These are phyloP conservation scores for Mionectes olivaceus DNA, from an alignment of 2,797 vertebrate species.

Conservation along the genomic window DNA sequence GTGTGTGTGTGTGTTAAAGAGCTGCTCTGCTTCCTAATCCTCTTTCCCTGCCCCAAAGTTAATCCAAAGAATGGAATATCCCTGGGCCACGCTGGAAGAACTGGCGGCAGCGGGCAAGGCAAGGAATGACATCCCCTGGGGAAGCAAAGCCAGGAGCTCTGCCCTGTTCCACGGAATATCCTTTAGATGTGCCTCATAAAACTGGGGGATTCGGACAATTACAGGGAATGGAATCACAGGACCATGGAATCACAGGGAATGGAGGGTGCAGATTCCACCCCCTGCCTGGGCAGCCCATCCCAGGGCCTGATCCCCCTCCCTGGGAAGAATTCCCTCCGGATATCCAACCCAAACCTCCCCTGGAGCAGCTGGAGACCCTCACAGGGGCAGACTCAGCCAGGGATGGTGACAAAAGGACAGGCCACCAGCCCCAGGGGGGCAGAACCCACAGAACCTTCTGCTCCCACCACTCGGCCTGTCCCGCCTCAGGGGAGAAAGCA, in stretches of 20 bases:
- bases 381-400: slow-evolving; percentile 67
- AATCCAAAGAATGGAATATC: not conserved
- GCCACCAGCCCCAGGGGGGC: slow-evolving; percentile 10
- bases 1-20: not conserved
- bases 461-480: slow-evolving; percentile 80
- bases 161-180: not conserved
- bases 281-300: too few relatives aligned
- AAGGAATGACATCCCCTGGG: not conserved
- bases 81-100: not conserved
- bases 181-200: not conserved
- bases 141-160: not conserved
- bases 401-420: not conserved
- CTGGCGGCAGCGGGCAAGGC: not conserved
- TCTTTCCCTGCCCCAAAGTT: not conserved
- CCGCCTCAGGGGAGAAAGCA: slow-evolving; percentile 67
- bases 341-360: too few relatives aligned
- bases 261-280: too few relatives aligned
- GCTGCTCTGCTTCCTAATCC: not conserved
- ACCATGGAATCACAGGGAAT: too few relatives aligned
- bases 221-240: too few relatives aligned
- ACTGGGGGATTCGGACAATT: not conserved
- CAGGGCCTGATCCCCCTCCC: too few relatives aligned
- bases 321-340: too few relatives aligned
- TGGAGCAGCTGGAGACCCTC: too few relatives aligned
- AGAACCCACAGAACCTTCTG: slow-evolving; percentile 76